A percentile compares a stretch with the other conserved stretches of the same genome.
Evolutionary conservation across 2,888 invertebrate genomes (phyloP).

Genomic region (Sinhomidia bicolor): DNA sequence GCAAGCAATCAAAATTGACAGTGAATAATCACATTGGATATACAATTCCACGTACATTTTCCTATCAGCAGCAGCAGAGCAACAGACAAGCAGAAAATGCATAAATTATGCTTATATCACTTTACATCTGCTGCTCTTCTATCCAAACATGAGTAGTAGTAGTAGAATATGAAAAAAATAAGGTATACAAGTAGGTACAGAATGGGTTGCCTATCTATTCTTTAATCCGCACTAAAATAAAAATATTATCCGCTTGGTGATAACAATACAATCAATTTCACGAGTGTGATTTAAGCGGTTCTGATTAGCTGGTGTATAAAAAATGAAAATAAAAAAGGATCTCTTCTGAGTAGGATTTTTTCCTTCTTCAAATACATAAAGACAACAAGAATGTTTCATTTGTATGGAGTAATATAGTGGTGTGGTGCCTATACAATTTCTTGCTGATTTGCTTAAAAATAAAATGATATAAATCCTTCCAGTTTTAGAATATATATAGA

Average conservation of each 20-base stretch:
- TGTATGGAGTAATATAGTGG: not conserved
- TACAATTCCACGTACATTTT: not conserved
- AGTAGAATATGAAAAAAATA: not conserved
- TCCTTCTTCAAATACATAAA: not conserved
- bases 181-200: not conserved
- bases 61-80: not conserved
- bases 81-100: slow-evolving; percentile 28
- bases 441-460: slow-evolving; percentile 19
- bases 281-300: slow-evolving; percentile 63
- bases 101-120: slow-evolving; percentile 37
- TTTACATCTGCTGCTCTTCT: too few species aligned
- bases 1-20: slow-evolving; percentile 51
- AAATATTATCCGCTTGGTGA: slow-evolving; percentile 50
- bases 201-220: not conserved
- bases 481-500: slow-evolving; percentile 14
- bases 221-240: slow-evolving; percentile 1
- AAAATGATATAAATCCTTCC: slow-evolving; percentile 62
- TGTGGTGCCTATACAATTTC: not conserved
- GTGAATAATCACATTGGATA: slow-evolving; percentile 39
- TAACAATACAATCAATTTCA: slow-evolving; percentile 60
- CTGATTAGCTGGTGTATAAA: slow-evolving; percentile 67
- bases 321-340: not conserved
- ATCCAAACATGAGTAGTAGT: too few species aligned
- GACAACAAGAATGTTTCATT: not conserved
- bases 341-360: not conserved